A percentile compares a stretch with the other conserved stretches of the same genome.
Conservation (phyloP, 1,140 invertebrate species). For the Sweltsa coloradensis region DNA sequence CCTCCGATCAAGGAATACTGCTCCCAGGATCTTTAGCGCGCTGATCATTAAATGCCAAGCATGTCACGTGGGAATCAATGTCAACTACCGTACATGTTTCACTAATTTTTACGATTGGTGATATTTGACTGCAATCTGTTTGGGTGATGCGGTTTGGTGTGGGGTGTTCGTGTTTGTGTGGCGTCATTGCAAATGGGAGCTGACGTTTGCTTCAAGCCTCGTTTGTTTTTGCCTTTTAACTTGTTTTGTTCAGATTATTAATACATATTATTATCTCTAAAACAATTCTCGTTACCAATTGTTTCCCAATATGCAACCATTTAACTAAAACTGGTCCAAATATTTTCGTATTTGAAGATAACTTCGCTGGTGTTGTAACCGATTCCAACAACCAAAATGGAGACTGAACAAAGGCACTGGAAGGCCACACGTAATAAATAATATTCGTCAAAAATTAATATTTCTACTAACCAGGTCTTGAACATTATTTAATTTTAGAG, state of each 20-base stretch:
- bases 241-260: too few species aligned
- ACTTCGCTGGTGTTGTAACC: neutral
- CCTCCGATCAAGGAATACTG: conserved; percentile 17
- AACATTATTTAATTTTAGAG: too few species aligned
- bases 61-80: conserved; percentile 24
- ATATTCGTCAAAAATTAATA: too few species aligned
- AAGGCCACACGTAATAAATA: too few species aligned
- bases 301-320: too few species aligned
- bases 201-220: conserved; percentile 26
- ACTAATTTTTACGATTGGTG: conserved; percentile 7
- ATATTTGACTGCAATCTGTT: conserved; percentile 3
- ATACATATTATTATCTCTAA: too few species aligned
- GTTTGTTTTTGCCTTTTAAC: too few species aligned
- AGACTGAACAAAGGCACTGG: conserved; percentile 13
- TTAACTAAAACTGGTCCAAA: too few species aligned
- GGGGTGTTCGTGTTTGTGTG: conserved; percentile 13
- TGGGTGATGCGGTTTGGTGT: neutral
- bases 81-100: conserved; percentile 8
- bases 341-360: too few species aligned
- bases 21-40: conserved; percentile 22
- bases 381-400: conserved; percentile 18
- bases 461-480: too few species aligned
- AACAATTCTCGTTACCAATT: too few species aligned
- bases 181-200: conserved; percentile 20
- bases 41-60: conserved; percentile 24